phyloP scores from a whole-genome alignment of 2,113 vertebrate genomes.

The Dermatemys mawii region DNA sequence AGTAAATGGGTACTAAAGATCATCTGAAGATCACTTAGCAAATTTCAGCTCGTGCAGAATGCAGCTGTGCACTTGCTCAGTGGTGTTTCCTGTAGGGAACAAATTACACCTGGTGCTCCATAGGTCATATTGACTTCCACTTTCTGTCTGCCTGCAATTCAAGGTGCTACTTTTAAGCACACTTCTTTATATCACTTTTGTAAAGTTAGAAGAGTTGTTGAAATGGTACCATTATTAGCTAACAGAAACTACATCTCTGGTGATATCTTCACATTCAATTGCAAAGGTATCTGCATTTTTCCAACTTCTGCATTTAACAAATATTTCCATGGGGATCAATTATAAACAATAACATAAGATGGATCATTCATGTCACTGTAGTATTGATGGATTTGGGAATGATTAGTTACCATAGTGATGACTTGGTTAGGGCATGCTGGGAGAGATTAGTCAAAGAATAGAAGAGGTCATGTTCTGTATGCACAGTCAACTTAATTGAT shows the following conservation, averaged over 20 bases:
- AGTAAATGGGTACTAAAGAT: neutral
- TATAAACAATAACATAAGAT: neutral
- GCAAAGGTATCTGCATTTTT: neutral
- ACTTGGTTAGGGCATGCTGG: slow-evolving; percentile 28
- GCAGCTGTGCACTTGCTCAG: neutral
- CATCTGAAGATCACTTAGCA: neutral
- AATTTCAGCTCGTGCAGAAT: neutral
- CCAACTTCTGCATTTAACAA: neutral
- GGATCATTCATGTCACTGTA: neutral
- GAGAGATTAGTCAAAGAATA: slow-evolving; percentile 60
- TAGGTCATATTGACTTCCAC: neutral
- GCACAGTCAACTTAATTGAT: slow-evolving; percentile 55
- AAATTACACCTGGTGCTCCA: neutral
- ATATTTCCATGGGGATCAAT: neutral
- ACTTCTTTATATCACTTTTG: neutral
- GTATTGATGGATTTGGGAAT: slow-evolving; percentile 51
- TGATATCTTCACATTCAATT: neutral
- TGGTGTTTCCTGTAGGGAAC: neutral
- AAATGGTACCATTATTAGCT: neutral
- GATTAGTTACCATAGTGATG: slow-evolving; percentile 64
- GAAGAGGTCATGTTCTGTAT: slow-evolving; percentile 20
- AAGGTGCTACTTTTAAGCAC: neutral
- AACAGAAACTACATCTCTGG: neutral
- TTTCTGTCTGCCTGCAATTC: neutral
- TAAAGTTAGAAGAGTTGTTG: neutral